A percentile compares a stretch with the other conserved stretches of the same genome.
These are phyloP conservation scores for Tipula confusa DNA, from an alignment of 2,888 invertebrate species.

Conservation along the genomic window DNA sequence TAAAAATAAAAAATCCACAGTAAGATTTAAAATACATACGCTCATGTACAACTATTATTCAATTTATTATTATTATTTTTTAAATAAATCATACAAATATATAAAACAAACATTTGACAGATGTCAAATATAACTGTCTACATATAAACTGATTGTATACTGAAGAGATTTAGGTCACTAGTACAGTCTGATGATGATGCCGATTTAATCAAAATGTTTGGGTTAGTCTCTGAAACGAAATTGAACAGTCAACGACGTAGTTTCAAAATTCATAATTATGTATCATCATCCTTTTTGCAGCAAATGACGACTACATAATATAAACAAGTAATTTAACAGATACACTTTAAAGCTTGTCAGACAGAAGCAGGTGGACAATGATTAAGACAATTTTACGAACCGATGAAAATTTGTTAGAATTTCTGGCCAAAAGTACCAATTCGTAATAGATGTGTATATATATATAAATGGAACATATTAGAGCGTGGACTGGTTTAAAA, in stretches of 20 bases:
- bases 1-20: not conserved
- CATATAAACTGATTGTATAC: not conserved
- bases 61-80: not conserved
- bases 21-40: not conserved
- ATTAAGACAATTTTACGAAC: too few species aligned
- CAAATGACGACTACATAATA: not conserved
- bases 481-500: too few species aligned
- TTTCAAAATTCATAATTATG: not conserved
- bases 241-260: not conserved
- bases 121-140: not conserved
- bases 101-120: not conserved
- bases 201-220: not conserved
- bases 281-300: not conserved
- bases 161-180: not conserved
- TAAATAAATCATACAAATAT: constrained; percentile 21
- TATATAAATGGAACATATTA: too few species aligned
- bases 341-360: not conserved
- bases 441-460: too few species aligned
- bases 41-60: not conserved
- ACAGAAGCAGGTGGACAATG: too few species aligned
- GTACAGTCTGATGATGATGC: not conserved
- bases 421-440: too few species aligned
- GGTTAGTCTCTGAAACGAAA: constrained; percentile 3
- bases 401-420: not conserved
- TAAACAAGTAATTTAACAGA: not conserved